Evolutionary conservation across 1,140 invertebrate genomes (phyloP), one percentile per base, ranked within the genome.

Genomic region (Bradynema listronoti): DNA sequence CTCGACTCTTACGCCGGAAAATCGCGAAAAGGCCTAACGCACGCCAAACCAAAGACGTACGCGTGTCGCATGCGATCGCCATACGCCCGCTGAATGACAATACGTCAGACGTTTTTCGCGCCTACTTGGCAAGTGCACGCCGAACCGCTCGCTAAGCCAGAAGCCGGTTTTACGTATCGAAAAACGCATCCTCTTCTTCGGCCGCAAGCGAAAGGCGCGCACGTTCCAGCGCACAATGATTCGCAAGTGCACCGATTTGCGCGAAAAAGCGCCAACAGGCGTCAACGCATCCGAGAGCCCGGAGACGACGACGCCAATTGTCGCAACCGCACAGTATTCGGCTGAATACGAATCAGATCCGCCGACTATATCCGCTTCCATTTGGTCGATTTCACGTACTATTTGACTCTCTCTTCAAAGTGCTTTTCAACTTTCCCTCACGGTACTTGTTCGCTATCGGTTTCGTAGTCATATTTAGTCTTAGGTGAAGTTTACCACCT

Each of bases 401-500:
- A 79, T 87, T 49, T 16, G 86, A 87, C 86, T 87, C 86, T 87
- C 85, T 87, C 83, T 87, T 87, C 86, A 87, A 86, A 87, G 85
- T 87, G 83, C 85, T 87, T 87, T 87, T 85, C 86, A 87, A 85
- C 85, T 87, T 88, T 88, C 86, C 87, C 85, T 88, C 85, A 86
- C 86, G 85, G 86, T 88, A 88, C 86, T 88, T 87, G 86, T 88
- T 85, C 82, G 84, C 86, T 88, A 87, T 88, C 85, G 85, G 86
- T 86, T 85, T 87, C 85, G 81, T 82, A 83, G 81, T 80, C 64
- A 82, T 87, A 87, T 87, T 88, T 87, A 87, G 86, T 85, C 84
- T 87, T 88, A 85, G 85, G 86, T 86, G 86, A 83, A 86, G 83
- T 86, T 86, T 87, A 87, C 85, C 85, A 85, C 86, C 85, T 81